Percentiles rank a stretch among this genome's conserved stretches.
Conservation (phyloP, 2,113 vertebrate species). For the Psammodynastes pulverulentus region DNA sequence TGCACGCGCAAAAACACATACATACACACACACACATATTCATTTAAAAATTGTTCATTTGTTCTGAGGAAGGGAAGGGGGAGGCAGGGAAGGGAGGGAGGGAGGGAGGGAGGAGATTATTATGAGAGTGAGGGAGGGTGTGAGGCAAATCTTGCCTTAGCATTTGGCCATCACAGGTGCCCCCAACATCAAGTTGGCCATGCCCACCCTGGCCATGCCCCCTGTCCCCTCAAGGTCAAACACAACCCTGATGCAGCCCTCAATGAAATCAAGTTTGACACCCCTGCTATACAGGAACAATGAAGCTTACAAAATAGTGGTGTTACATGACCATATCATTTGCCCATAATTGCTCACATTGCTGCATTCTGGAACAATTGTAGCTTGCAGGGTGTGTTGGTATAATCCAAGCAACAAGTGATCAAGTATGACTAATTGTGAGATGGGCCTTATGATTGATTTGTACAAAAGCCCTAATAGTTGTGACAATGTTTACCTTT, state of each 20-base stretch:
- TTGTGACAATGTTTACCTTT: background rate
- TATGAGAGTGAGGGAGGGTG: too few species aligned
- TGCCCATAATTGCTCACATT: background rate
- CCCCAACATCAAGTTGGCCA: too few species aligned
- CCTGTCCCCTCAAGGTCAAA: too few species aligned
- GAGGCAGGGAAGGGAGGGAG: too few species aligned
- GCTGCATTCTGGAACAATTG: background rate
- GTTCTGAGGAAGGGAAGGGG: background rate
- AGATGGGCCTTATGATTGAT: background rate
- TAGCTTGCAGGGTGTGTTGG: background rate
- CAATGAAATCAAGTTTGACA: too few species aligned
- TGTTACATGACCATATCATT: background rate
- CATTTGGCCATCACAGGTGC: too few species aligned
- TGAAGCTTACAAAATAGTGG: background rate
- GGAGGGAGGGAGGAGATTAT: too few species aligned
- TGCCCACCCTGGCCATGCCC: too few species aligned
- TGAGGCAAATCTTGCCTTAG: too few species aligned
- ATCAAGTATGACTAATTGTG: background rate
- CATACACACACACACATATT: background rate
- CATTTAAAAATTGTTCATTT: background rate
- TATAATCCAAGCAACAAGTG: background rate
- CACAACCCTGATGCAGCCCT: too few species aligned
- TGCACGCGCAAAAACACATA: fast-evolving
- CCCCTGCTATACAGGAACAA: background rate
- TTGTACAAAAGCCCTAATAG: background rate